Conservation (phyloP, 53 echinoderm and acorn worm genomes). For the Antedon mediterranea region DNA sequence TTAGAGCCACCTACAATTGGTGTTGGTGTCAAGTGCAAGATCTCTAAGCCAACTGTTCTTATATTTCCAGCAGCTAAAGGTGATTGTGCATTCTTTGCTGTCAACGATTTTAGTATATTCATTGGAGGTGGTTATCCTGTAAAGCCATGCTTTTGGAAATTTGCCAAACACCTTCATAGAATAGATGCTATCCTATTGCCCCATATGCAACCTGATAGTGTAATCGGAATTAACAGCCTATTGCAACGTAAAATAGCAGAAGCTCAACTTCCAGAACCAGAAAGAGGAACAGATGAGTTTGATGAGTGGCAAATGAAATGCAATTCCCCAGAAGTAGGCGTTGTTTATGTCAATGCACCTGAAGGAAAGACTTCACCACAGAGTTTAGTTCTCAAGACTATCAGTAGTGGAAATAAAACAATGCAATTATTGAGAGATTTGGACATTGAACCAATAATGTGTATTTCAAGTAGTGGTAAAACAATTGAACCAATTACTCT, state of each 20-base stretch:
- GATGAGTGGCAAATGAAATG: slow-evolving; percentile 85
- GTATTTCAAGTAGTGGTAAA: slow-evolving; percentile 51
- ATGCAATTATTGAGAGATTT: slow-evolving; percentile 64
- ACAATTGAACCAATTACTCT: slow-evolving; percentile 86
- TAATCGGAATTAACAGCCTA: slow-evolving; percentile 85
- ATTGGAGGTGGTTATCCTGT: slow-evolving; percentile 85
- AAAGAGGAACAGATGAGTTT: slow-evolving; percentile 48
- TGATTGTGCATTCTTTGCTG: slow-evolving; percentile 97
- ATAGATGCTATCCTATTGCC: slow-evolving; percentile 88
- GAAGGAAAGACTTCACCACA: slow-evolving; percentile 51
- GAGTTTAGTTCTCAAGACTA: slow-evolving; percentile 54
- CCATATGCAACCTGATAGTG: slow-evolving; percentile 69
- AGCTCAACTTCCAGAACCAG: slow-evolving; percentile 63
- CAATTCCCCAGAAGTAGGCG: slow-evolving; percentile 94
- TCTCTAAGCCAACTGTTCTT: slow-evolving; percentile 94
- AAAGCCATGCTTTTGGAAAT: slow-evolving; percentile 98
- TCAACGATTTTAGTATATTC: slow-evolving; percentile 92
- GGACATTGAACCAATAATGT: slow-evolving; percentile 63
- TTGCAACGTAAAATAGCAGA: slow-evolving; percentile 79
- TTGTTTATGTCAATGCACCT: slow-evolving; percentile 92
- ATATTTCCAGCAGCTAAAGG: slow-evolving; percentile 94
- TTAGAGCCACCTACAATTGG: slow-evolving; percentile 98
- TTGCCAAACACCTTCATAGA: slow-evolving; percentile 91
- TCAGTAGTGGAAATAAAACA: slow-evolving; percentile 51
- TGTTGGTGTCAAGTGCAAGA: slow-evolving; percentile 96